Percentiles rank a stretch among this genome's conserved stretches.
phyloP scores from a whole-genome alignment of 2,797 vertebrate species.

The Aythya fuligula region DNA sequence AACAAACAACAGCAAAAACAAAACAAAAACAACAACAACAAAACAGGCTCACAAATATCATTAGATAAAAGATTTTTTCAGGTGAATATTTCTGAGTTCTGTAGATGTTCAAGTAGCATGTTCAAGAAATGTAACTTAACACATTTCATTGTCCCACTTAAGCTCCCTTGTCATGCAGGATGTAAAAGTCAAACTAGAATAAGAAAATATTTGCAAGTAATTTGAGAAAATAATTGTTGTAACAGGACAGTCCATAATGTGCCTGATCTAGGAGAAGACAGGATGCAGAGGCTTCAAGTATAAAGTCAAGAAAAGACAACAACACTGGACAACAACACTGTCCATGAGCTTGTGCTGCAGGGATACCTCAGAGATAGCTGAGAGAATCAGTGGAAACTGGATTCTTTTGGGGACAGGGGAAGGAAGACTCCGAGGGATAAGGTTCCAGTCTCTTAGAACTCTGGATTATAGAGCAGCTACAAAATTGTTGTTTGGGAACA shows the following conservation, averaged over 20 bases:
- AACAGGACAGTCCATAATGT: not conserved
- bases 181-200: not conserved
- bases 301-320: not conserved
- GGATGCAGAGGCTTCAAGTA: not conserved
- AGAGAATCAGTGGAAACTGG: not conserved
- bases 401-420: not conserved
- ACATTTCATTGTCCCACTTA: not conserved
- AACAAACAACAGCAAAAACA: not conserved
- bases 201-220: not conserved
- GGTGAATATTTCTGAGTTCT: not conserved
- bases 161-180: not conserved
- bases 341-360: not conserved
- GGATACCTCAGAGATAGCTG: not conserved
- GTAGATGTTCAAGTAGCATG: not conserved
- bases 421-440: rapidly evolving
- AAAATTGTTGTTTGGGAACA: not conserved
- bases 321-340: not conserved
- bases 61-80: not conserved
- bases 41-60: not conserved
- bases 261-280: not conserved
- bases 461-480: not conserved
- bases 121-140: not conserved
- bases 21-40: not conserved
- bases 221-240: not conserved
- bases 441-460: not conserved